Conservation (phyloP, 2,888 invertebrate species). For the Scaptomyza cyrtandrae region DNA sequence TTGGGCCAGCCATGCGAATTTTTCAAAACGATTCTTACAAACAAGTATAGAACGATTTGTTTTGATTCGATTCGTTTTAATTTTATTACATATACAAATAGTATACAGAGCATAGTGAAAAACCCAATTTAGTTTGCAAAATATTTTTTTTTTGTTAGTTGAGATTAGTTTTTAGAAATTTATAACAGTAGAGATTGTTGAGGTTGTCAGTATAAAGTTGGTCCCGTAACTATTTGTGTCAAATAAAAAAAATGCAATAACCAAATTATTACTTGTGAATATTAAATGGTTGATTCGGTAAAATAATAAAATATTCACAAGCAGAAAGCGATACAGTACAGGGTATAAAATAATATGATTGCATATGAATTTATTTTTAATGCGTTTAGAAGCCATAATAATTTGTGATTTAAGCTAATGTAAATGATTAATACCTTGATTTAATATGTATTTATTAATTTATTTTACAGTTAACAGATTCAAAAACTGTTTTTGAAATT, state of each 20-base stretch:
- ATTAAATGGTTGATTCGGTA: background rate
- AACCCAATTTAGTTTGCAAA: background rate
- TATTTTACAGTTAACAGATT: no score
- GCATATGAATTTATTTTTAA: no score
- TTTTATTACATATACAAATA: background rate
- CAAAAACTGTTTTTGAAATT: no score
- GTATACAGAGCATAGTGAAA: background rate
- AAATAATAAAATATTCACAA: background rate
- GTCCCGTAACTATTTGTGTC: background rate
- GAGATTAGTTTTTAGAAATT: background rate
- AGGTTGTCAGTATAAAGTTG: background rate
- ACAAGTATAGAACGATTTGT: slow-evolving; percentile 1
- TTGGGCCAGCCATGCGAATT: background rate
- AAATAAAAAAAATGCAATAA: background rate
- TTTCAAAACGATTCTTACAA: background rate
- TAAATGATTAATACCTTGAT: no score
- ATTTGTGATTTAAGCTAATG: no score
- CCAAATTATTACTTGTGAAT: background rate
- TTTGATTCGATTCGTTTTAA: slow-evolving; percentile 8
- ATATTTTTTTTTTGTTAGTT: background rate
- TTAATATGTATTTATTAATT: no score
- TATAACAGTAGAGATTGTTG: background rate
- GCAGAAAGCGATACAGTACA: background rate
- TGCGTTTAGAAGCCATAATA: no score
- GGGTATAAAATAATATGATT: background rate